Conservation (phyloP, 2,888 invertebrate species). For the Trissonchulus latispiculum region DNA sequence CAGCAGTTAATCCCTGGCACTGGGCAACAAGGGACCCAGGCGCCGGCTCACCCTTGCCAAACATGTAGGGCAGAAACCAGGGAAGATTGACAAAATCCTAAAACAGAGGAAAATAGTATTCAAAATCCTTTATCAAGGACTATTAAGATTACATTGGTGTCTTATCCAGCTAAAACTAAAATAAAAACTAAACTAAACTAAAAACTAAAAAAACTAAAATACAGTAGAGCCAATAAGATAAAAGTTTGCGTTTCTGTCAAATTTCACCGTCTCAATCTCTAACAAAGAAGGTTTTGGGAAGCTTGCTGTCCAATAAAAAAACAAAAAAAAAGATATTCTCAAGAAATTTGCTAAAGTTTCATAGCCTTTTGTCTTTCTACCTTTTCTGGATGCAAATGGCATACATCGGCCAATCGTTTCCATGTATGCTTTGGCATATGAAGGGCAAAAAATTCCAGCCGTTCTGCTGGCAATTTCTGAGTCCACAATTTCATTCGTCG, state of each 20-base stretch:
- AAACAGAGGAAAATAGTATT: conserved; percentile 17
- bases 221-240: no score
- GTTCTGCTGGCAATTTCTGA: conserved; percentile 35
- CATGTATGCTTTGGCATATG: conserved; percentile 44
- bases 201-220: no score
- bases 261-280: no score
- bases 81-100: conserved; percentile 43
- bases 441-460: conserved; percentile 45
- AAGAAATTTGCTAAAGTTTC: no score
- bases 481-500: conserved; percentile 42
- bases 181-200: no score
- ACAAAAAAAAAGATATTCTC: no score
- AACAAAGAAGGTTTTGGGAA: no score
- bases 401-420: conserved; percentile 45
- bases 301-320: no score
- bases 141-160: no score
- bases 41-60: conserved; percentile 37
- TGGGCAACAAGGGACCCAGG: conserved; percentile 35
- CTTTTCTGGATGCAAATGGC: conserved; percentile 43
- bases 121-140: no score
- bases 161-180: no score
- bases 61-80: conserved; percentile 46
- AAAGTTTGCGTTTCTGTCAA: not conserved
- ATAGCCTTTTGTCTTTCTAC: no score
- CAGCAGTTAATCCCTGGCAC: conserved; percentile 36